These are phyloP conservation scores for Dendrolimus punctatus DNA, from an alignment of 1,140 invertebrate genomes.

Conservation along the genomic window DNA sequence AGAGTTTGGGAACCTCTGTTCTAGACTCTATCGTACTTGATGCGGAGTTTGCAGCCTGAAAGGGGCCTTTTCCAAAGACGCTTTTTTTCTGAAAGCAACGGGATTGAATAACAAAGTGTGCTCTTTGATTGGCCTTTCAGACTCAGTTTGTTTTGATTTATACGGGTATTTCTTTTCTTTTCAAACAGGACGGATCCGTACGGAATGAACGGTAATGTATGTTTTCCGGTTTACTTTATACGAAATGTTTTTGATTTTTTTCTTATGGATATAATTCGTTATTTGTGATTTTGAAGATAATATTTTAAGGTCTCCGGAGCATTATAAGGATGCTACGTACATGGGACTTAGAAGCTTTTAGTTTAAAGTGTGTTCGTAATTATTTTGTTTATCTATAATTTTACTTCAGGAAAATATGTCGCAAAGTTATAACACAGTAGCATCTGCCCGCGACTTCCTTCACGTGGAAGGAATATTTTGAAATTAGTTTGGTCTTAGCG, in stretches of 20 bases:
- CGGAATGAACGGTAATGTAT: neutral
- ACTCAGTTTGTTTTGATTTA: slow-evolving; percentile 13
- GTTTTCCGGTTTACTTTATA: slow-evolving; percentile 1
- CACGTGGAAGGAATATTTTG: too few relatives aligned
- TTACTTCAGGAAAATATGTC: too few relatives aligned
- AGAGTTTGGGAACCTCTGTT: too few relatives aligned
- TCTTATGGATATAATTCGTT: slow-evolving; percentile 2
- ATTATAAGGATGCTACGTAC: too few relatives aligned
- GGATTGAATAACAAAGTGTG: slow-evolving; percentile 48
- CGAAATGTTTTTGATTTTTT: slow-evolving; percentile 4
- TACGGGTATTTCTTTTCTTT: neutral
- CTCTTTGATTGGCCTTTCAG: slow-evolving; percentile 33
- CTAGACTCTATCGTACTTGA: slow-evolving; percentile 9
- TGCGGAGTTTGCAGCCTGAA: slow-evolving; percentile 23
- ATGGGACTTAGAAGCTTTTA: too few relatives aligned
- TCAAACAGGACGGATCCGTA: neutral
- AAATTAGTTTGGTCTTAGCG: too few relatives aligned
- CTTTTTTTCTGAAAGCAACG: slow-evolving; percentile 27
- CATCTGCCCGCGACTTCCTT: too few relatives aligned
- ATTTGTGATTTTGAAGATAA: neutral
- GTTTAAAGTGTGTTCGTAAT: too few relatives aligned
- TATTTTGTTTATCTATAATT: too few relatives aligned
- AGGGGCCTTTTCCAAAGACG: slow-evolving; percentile 26
- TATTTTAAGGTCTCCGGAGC: too few relatives aligned
- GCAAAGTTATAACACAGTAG: too few relatives aligned